Conservation (phyloP, 2,888 invertebrate species). For the Cheilosia vulpina region DNA sequence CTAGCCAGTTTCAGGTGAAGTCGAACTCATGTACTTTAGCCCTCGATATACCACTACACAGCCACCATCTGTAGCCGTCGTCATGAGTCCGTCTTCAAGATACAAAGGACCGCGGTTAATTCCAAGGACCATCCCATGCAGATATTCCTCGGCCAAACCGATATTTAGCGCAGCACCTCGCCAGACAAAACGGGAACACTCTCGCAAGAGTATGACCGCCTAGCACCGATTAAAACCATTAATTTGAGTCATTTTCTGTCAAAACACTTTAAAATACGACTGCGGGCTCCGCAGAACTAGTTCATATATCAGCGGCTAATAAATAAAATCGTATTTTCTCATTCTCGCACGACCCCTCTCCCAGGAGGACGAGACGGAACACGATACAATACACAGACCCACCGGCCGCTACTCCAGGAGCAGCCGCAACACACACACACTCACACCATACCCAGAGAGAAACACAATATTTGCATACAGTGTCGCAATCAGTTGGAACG, state of each 20-base stretch:
- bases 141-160: conserved; percentile 17
- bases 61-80: no score
- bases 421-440: background rate
- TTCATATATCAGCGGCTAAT: conserved; percentile 75
- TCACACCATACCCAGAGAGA: conserved; percentile 18
- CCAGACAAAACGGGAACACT: background rate
- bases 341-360: conserved; percentile 58
- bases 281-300: conserved; percentile 62
- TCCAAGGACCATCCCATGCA: conserved; percentile 3
- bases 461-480: conserved; percentile 72
- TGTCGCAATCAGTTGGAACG: conserved; percentile 61
- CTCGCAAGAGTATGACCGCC: conserved; percentile 55
- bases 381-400: conserved; percentile 5
- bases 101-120: background rate
- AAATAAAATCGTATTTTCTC: conserved; percentile 74
- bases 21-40: no score
- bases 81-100: no score
- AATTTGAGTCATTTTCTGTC: conserved; percentile 74
- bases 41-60: no score
- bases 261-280: conserved; percentile 72
- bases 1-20: no score
- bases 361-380: conserved; percentile 12
- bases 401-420: conserved; percentile 7
- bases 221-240: conserved; percentile 70
- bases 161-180: conserved; percentile 14